Base-by-base conservation (phyloP, 2,113 vertebrate genomes). In the Leptobrachium leishanense region DNA sequence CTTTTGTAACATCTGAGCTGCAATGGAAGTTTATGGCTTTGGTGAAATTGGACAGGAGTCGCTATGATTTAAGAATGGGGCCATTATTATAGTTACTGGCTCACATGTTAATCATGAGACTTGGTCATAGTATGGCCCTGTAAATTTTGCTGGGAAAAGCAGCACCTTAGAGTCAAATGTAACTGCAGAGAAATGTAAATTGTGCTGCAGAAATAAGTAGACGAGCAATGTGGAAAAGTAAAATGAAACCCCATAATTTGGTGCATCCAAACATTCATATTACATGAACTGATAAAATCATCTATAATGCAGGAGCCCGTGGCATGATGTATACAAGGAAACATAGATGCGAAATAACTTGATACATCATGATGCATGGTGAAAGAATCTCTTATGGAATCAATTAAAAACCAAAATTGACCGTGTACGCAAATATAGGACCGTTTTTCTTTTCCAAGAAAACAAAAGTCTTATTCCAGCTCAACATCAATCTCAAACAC, bases 361-460 rank as follows among this genome's bases (percentile, higher is more conserved):
- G 64, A 54, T 11, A 69, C 3, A 55, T 67, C 42, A 41, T 54
- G 50, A 55, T 68, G 15, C 6, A 76, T 11, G 74, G 64, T 55
- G 6, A 55, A 68, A 53, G 31, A 39, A 53, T n/a, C 13, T 55
- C 50, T 67, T 12, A 20, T 76, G 39, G 50, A 20, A 67, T 54
- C 63, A 53, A 43, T 67, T 54, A 54, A 6, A 64, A 67, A 43
- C 15, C 20, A 53, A 20, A 76, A 76, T 44, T 20, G 43, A 42
- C 44, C 11, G 57, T 44, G 12, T 57, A 59, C 13, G 55, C 55
- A 59, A 59, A 59, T 50, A 50, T 50, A 8, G 46, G 8, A 8
- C 46, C 8, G 8, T 50, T 50, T 50, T 4, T 50, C 8, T 50
- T 50, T 50, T 50, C 46, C 46, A 50, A 50, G 46, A 50, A 50